A percentile compares a stretch with the other conserved stretches of the same genome.
These are phyloP conservation scores for Zalophus californianus DNA, from an alignment of 2,797 vertebrate genomes.

Conservation along the genomic window DNA sequence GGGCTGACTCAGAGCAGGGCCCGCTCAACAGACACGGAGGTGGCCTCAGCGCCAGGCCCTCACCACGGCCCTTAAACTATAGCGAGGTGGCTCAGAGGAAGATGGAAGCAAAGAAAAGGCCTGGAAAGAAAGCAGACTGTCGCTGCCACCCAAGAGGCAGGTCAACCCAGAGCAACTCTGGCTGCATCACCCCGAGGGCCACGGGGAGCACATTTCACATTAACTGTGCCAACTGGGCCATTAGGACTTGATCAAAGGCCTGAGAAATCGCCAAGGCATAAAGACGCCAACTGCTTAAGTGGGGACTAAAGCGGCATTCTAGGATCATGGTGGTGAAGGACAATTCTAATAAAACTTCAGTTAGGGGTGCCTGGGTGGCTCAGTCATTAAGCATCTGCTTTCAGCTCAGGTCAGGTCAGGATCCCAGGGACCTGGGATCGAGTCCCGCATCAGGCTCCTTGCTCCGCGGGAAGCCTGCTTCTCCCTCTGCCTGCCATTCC, in stretches of 20 bases:
- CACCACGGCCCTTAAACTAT: neutral
- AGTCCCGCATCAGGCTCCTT: too few species aligned
- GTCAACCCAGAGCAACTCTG: neutral
- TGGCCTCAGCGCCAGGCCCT: neutral
- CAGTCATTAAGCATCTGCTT: neutral
- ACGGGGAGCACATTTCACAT: accelerated
- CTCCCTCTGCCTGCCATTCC: neutral
- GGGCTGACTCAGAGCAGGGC: accelerated
- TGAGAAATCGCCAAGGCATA: neutral
- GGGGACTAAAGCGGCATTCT: neutral
- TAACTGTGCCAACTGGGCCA: neutral
- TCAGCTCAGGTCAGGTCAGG: too few species aligned
- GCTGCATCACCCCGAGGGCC: accelerated
- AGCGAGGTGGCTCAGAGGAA: neutral
- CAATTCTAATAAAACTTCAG: neutral
- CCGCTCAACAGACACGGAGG: neutral
- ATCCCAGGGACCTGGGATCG: too few species aligned
- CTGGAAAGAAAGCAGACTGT: neutral
- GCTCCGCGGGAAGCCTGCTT: neutral
- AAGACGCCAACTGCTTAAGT: neutral
- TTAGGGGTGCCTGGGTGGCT: neutral
- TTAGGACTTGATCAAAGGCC: neutral
- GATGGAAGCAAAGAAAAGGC: neutral
- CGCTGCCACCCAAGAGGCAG: neutral
- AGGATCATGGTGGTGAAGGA: neutral